Conservation (phyloP, 2,797 vertebrate species). For the Anolis apletophallus region DNA sequence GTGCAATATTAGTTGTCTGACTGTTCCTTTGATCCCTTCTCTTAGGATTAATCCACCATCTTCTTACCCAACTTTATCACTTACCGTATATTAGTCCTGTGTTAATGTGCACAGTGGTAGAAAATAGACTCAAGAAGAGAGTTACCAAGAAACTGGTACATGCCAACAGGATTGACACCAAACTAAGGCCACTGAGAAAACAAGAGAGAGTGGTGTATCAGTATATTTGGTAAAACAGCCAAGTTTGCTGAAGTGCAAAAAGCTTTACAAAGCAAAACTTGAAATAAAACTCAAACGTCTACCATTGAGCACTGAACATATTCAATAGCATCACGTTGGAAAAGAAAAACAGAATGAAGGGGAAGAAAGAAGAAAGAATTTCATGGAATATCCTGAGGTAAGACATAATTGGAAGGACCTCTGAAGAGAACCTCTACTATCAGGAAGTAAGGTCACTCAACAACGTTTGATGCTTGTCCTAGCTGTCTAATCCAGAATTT, state of each 20-base stretch:
- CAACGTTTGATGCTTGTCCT: background rate
- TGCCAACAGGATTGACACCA: background rate
- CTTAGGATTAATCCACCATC: background rate
- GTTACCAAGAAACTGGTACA: background rate
- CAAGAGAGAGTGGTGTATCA: background rate
- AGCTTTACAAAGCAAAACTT: background rate
- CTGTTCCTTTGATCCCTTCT: slow-evolving; percentile 1
- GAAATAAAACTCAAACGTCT: background rate
- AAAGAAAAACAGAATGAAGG: background rate
- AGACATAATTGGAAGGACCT: background rate
- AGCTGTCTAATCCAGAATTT: background rate
- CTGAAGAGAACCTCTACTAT: background rate
- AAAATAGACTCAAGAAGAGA: background rate
- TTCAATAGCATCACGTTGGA: background rate
- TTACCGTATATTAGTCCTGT: background rate
- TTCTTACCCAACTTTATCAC: background rate
- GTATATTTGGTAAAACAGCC: background rate
- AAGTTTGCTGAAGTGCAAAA: background rate
- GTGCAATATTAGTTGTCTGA: background rate
- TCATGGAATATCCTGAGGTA: background rate
- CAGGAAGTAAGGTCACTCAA: background rate
- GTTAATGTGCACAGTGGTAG: slow-evolving; percentile 6
- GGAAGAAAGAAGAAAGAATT: background rate
- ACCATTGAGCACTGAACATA: background rate
- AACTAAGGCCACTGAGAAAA: background rate